phyloP scores from a whole-genome alignment of 2,888 invertebrate genomes.

The Thelaira solivaga region DNA sequence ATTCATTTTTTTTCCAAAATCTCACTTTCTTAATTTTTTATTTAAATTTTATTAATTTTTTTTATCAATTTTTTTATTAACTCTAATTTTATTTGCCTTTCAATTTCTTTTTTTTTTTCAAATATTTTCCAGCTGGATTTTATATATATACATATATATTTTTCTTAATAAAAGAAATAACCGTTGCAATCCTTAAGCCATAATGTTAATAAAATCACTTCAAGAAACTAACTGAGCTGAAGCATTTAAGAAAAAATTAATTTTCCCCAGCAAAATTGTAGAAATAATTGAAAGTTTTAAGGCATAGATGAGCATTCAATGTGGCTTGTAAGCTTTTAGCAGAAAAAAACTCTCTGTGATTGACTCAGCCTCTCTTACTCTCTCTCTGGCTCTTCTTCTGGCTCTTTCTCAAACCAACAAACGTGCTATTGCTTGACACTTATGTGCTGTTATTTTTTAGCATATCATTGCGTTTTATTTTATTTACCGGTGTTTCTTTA shows the following conservation, averaged over 20 bases:
- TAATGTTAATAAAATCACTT: constrained; percentile 57
- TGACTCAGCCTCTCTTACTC: too few species aligned
- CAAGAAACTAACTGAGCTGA: constrained; percentile 59
- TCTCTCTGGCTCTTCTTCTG: too few species aligned
- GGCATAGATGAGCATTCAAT: constrained; percentile 40
- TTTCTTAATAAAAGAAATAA: not conserved
- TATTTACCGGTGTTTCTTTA: constrained; percentile 51
- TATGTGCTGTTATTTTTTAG: constrained; percentile 55
- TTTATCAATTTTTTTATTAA: not conserved
- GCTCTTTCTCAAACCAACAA: too few species aligned
- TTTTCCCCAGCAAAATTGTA: constrained; percentile 37
- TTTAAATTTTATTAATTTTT: not conserved
- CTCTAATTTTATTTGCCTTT: not conserved
- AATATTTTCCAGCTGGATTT: constrained; percentile 9
- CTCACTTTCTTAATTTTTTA: too few species aligned
- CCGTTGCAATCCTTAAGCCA: constrained; percentile 29
- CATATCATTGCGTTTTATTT: constrained; percentile 7
- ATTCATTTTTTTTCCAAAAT: not conserved
- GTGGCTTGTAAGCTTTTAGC: constrained; percentile 20
- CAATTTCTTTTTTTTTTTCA: not conserved
- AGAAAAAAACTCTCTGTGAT: constrained; percentile 13
- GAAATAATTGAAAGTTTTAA: constrained; percentile 9
- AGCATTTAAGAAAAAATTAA: not conserved
- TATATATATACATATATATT: too few species aligned
- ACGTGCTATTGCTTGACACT: not conserved